Base-by-base conservation (phyloP, 2,797 vertebrate species). In the Coreius guichenoti region DNA sequence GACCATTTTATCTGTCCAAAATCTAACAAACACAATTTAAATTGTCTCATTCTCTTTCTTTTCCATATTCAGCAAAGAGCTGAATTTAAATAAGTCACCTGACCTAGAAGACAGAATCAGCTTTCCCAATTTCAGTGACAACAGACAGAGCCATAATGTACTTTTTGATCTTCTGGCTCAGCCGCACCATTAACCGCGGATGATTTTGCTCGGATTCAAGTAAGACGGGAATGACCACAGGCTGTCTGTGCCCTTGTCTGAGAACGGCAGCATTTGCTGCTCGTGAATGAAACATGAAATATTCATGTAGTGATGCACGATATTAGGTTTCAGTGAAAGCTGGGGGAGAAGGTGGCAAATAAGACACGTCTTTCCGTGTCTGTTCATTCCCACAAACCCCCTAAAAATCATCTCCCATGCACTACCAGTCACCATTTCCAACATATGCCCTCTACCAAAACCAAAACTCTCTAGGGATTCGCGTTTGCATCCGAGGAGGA, bases 201-300 rank as follows among this genome's bases (percentile, higher is more conserved):
- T 69, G 36, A 80, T 80, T 81, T 74, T 84, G 49, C 82, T 69
- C 49, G 36, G 39, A 84, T 69, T 77, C 73, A 84, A 84, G 73
- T 70, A 87, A 87, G 77, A 74, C 29, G 26, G 68, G 80, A 79
- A 83, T 80, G 58, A 68, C 68, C 70, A 80, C 61, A 58, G 54
- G 58, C 81, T 83, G 78, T 67, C 65, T 74, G 63, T 83, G 77
- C 69, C 82, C 74, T 84, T 87, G 86, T 81, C 73, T 85, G 83
- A 67, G 65, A 81, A 82, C 5, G 14, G 17, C 79, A 65, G 73
- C 45, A 58, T 84, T 87, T 81, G 70, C 82, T 56, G 43, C 69
- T 73, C 70, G 39, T 49, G 77, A 74, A 74, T 39, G 78, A 84
- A 81, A 80, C 72, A 83, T 81, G 73, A 85, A 69, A 78, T 76